These are phyloP conservation scores for Pluvialis apricaria DNA, from an alignment of 2,113 vertebrate species.

Conservation along the genomic window DNA sequence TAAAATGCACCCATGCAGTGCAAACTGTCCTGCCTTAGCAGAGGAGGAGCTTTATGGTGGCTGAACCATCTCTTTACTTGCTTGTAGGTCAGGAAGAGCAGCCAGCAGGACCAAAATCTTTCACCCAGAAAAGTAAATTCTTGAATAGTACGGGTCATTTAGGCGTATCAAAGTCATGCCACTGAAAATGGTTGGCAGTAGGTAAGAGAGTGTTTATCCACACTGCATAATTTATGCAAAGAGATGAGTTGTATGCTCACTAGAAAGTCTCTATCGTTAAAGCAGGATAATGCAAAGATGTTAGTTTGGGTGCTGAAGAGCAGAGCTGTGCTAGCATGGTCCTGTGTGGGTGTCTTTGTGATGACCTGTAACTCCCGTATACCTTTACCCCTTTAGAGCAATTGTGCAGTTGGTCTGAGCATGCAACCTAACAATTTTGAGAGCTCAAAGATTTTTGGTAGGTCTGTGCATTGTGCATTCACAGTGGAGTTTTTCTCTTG, in stretches of 20 bases:
- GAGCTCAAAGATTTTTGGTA: background rate
- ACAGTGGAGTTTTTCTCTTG: background rate
- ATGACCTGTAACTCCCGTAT: background rate
- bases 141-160: background rate
- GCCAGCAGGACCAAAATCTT: background rate
- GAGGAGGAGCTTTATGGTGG: background rate
- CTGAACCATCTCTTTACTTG: background rate
- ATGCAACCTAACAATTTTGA: background rate
- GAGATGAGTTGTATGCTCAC: background rate
- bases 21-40: background rate
- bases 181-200: background rate
- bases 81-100: background rate
- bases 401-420: background rate
- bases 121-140: background rate
- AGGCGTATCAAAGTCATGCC: background rate
- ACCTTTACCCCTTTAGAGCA: background rate
- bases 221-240: background rate
- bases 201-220: background rate
- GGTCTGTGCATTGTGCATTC: background rate
- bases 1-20: background rate
- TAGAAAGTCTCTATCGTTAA: background rate
- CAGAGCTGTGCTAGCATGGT: background rate
- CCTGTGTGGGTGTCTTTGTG: background rate
- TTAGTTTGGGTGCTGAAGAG: background rate
- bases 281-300: background rate